These are phyloP conservation scores for Daubentonia madagascariensis DNA, from an alignment of 2,113 vertebrate species.

Conservation along the genomic window DNA sequence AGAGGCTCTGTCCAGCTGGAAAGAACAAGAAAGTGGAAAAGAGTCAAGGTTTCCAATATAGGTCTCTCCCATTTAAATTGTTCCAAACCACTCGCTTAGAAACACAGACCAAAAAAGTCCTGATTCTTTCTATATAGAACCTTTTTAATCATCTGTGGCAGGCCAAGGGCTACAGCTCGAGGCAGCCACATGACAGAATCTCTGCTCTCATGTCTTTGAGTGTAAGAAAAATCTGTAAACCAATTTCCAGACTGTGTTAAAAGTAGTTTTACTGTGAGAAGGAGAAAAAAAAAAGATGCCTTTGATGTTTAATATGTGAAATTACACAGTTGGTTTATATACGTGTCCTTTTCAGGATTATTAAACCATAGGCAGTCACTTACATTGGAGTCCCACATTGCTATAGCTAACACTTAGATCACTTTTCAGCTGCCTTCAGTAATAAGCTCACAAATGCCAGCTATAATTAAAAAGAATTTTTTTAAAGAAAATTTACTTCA, in stretches of 20 bases:
- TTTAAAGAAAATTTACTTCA: neutral
- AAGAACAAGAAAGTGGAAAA: slow-evolving; percentile 39
- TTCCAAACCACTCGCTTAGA: slow-evolving; percentile 56
- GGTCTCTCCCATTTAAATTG: slow-evolving; percentile 52
- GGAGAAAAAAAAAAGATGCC: neutral
- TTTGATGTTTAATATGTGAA: slow-evolving; percentile 70
- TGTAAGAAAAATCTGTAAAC: slow-evolving; percentile 65
- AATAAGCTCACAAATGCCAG: slow-evolving; percentile 1
- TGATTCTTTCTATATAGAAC: slow-evolving; percentile 32
- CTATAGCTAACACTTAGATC: slow-evolving; percentile 1
- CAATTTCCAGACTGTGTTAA: slow-evolving; percentile 68
- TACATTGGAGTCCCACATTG: neutral
- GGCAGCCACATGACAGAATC: slow-evolving; percentile 42
- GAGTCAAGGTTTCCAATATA: slow-evolving; percentile 35
- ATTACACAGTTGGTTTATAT: slow-evolving; percentile 68
- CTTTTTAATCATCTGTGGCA: slow-evolving; percentile 64
- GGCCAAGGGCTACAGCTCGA: slow-evolving; percentile 44
- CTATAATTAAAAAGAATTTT: slow-evolving; percentile 9
- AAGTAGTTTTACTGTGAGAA: slow-evolving; percentile 58
- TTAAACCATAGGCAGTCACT: slow-evolving; percentile 52
- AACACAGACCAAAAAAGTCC: slow-evolving; percentile 41
- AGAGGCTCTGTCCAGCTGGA: slow-evolving; percentile 20
- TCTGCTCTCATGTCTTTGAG: slow-evolving; percentile 42
- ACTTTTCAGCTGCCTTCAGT: slow-evolving; percentile 5
- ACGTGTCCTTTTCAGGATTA: slow-evolving; percentile 26